Evolutionary conservation across 2,797 vertebrate species (phyloP).

Genomic region (Lemur catta): DNA sequence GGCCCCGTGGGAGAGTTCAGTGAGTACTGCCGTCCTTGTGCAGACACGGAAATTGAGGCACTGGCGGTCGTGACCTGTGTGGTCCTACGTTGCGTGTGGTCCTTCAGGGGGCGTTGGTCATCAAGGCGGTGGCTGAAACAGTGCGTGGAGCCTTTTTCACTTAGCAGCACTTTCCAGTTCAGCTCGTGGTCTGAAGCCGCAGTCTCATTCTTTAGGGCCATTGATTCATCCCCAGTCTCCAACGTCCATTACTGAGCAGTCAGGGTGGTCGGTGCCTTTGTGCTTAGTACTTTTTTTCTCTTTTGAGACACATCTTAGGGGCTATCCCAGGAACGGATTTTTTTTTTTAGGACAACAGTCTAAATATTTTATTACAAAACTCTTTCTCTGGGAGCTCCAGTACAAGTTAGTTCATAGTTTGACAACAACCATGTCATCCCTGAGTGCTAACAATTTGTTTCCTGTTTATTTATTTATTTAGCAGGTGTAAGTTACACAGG

Average conservation of each 20-base stretch:
- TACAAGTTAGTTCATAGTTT: not conserved
- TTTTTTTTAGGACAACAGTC: not conserved
- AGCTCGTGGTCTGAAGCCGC: not conserved
- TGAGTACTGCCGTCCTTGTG: not conserved
- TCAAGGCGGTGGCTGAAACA: not conserved
- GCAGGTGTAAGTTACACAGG: not conserved
- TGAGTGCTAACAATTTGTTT: not conserved
- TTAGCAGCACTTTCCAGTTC: no score
- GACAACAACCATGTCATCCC: not conserved
- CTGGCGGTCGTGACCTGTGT: not conserved
- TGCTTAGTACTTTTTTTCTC: not conserved
- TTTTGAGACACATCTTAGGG: not conserved
- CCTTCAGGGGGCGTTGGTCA: rapidly evolving
- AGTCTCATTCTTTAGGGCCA: not conserved
- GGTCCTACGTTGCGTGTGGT: not conserved
- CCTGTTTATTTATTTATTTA: not conserved
- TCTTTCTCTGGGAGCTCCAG: not conserved
- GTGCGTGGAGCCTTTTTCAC: not conserved
- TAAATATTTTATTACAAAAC: not conserved
- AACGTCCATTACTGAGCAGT: not conserved
- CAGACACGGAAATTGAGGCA: not conserved
- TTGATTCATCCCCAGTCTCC: not conserved
- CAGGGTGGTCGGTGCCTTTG: not conserved
- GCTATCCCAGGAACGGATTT: not conserved
- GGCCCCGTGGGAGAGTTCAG: not conserved